Base-by-base conservation (phyloP, 2,888 invertebrate genomes). In the Drosophila demipolita region DNA sequence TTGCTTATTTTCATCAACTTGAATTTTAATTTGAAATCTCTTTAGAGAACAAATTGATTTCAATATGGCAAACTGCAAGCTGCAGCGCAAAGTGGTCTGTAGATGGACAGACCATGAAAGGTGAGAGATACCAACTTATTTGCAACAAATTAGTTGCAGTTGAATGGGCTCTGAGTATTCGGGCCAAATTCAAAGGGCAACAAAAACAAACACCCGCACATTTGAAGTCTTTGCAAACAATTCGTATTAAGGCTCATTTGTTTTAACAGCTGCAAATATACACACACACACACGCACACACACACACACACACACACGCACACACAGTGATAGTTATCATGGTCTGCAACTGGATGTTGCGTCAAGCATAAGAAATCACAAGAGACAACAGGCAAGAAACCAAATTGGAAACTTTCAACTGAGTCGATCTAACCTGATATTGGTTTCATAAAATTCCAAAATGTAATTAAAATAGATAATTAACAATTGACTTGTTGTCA, bases 181-280 rank as follows among this genome's bases (percentile, higher is more conserved):
- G 62, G 57, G 60, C 77, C 61, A 65, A 62, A 60, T 35, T 59
- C 68, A 77, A 50, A 66, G 63, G 61, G 58, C 38, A 2, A 1
- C 73, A 62, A 20, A 42, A 77, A 61, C 78, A 77, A 78, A 74
- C 69, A 73, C 84, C 83, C 82, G 82, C 85, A 79, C 76, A 62
- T 60, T 33, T 61, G 26, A 55, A 70, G 77, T 81, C 78, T 87
- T 87, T 89, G 89, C 85, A 87, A 83, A 82, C 91, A 81, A 81
- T 90, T 85, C 88, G 86, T 87, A 90, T 91, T 89, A 87, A 83
- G 89, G 82, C 86, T 90, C 89, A 92, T 92, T 91, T 92, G 92
- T 91, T 91, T 83, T 92, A 90, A 85, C 92, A 91, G 91, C 91
- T 91, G 91, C 78, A 90, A 75, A 59, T 40, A 36, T 52, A 48